Evolutionary conservation across 1,140 invertebrate genomes (phyloP).

Genomic region (Bombus pyrosoma): DNA sequence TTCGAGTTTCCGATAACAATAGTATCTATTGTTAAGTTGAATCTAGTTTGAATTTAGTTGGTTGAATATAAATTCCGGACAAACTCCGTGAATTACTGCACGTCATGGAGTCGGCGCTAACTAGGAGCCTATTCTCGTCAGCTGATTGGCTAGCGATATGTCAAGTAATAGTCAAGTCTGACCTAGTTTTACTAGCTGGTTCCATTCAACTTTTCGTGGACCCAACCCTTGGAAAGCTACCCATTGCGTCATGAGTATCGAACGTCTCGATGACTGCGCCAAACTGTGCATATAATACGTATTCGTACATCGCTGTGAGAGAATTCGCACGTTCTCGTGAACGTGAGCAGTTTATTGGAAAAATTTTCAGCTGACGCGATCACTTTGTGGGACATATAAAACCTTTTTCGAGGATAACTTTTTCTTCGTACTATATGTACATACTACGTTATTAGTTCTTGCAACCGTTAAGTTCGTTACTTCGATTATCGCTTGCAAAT

Average conservation of each 20-base stretch:
- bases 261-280: slow-evolving; percentile 64
- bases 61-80: neutral
- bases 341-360: neutral
- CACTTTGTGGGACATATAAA: neutral
- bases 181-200: slow-evolving; percentile 69
- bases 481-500: neutral
- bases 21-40: no score
- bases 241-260: slow-evolving; percentile 73
- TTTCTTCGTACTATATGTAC: neutral
- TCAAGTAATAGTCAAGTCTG: slow-evolving; percentile 58
- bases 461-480: neutral
- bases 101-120: slow-evolving; percentile 32
- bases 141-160: slow-evolving; percentile 56
- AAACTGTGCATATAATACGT: neutral
- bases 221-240: slow-evolving; percentile 45
- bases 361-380: neutral
- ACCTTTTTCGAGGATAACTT: neutral
- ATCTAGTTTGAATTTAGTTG: neutral
- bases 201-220: slow-evolving; percentile 76
- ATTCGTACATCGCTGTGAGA: neutral
- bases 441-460: neutral
- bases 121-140: slow-evolving; percentile 27
- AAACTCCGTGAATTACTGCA: neutral
- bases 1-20: neutral
- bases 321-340: neutral